These are phyloP conservation scores for Volucella zonaria DNA, from an alignment of 2,888 invertebrate species.

Conservation along the genomic window DNA sequence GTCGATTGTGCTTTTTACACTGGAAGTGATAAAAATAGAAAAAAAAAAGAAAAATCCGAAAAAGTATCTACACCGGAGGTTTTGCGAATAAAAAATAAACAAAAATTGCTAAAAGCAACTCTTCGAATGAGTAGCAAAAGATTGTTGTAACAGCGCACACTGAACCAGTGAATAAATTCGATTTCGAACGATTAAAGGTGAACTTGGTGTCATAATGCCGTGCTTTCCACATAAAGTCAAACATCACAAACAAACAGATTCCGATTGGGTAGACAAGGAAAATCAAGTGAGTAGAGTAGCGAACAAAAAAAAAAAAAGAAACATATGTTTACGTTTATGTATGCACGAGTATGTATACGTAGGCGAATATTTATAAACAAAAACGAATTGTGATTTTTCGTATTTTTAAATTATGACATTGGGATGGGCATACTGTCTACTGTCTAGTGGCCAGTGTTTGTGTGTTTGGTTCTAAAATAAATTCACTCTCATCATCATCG, in stretches of 20 bases:
- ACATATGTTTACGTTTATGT: neutral
- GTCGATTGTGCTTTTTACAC: slow-evolving; percentile 3
- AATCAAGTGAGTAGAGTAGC: slow-evolving; percentile 46
- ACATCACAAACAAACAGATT: slow-evolving; percentile 31
- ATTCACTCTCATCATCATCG: neutral
- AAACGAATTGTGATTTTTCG: neutral
- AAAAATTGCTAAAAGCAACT: neutral
- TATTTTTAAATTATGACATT: slow-evolving; percentile 64
- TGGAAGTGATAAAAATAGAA: slow-evolving; percentile 30
- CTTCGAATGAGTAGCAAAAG: neutral
- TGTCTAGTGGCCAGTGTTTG: neutral
- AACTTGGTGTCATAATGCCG: slow-evolving; percentile 62
- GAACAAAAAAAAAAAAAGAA: neutral
- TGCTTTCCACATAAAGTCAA: slow-evolving; percentile 65
- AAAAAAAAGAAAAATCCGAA: slow-evolving; percentile 4
- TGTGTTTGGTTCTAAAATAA: slow-evolving; percentile 16
- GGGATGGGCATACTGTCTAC: slow-evolving; percentile 8
- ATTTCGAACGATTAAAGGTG: slow-evolving; percentile 23
- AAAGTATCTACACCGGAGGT: no score
- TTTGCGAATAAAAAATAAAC: neutral
- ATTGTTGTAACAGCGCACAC: neutral
- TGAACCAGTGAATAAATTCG: slow-evolving; percentile 7
- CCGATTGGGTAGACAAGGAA: slow-evolving; percentile 44
- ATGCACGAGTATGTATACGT: neutral
- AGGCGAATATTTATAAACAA: no score